Percentiles rank a stretch among this genome's conserved stretches.
phyloP scores from a whole-genome alignment of 2,797 vertebrate species.

The Acanthiza pusilla region DNA sequence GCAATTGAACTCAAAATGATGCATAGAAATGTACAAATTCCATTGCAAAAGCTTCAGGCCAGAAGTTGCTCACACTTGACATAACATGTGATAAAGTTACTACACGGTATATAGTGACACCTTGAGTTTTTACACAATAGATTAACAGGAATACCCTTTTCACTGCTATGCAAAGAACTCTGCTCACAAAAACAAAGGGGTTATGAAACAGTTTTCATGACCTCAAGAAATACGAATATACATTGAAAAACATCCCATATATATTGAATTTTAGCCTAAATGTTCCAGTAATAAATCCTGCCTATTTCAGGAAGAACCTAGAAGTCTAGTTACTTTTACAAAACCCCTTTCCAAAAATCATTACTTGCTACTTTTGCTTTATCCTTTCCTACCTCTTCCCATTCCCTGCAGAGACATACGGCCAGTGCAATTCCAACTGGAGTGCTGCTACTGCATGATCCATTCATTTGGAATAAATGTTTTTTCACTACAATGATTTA shows the following conservation, averaged over 20 bases:
- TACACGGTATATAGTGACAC: slow-evolving; percentile 67
- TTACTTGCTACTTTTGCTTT: neutral
- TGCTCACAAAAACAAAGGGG: slow-evolving; percentile 59
- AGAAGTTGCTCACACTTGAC: slow-evolving; percentile 71
- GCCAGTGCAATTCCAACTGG: neutral
- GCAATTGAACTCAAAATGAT: slow-evolving; percentile 72
- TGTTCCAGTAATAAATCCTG: slow-evolving; percentile 54
- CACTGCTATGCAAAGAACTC: slow-evolving; percentile 58
- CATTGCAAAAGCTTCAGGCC: slow-evolving; percentile 67
- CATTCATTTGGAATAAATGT: neutral
- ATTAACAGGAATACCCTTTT: slow-evolving; percentile 58
- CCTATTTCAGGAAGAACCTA: slow-evolving; percentile 54
- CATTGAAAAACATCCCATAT: slow-evolving; percentile 55
- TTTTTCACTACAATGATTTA: neutral
- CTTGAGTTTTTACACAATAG: slow-evolving; percentile 58
- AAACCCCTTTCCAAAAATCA: neutral
- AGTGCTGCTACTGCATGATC: neutral
- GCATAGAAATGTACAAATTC: slow-evolving; percentile 70
- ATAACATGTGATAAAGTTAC: slow-evolving; percentile 67
- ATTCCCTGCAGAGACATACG: neutral
- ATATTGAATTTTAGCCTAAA: slow-evolving; percentile 50
- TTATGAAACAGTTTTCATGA: slow-evolving; percentile 53
- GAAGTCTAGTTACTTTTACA: slow-evolving; percentile 26
- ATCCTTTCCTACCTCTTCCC: slow-evolving; percentile 6
- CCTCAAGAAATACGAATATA: slow-evolving; percentile 61